A percentile compares a stretch with the other conserved stretches of the same genome.
Conservation (phyloP, 2,113 vertebrate species). For the Thalassarche chlororhynchos region DNA sequence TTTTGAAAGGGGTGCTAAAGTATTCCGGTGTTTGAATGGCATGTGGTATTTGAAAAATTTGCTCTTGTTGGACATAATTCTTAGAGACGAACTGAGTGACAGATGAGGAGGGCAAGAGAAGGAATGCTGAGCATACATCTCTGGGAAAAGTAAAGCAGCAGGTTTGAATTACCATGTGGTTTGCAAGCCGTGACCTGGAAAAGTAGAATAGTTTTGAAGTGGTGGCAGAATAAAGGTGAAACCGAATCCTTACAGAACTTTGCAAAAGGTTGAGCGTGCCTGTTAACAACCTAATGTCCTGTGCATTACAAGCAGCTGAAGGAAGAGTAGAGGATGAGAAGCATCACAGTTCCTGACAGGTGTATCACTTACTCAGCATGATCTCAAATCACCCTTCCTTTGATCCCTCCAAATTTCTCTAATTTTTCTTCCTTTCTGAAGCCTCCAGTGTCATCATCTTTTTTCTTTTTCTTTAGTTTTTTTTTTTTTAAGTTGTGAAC, state of each 20-base stretch:
- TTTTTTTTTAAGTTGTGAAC: background rate
- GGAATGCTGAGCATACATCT: background rate
- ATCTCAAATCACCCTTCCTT: background rate
- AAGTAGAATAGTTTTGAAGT: background rate
- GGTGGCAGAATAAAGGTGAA: background rate
- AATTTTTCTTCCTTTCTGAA: background rate
- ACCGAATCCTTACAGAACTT: background rate
- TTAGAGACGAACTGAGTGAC: background rate
- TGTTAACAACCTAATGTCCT: background rate
- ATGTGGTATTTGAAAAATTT: background rate
- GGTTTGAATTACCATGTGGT: background rate
- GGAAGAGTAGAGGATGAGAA: background rate
- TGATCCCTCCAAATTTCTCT: background rate
- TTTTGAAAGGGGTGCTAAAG: background rate
- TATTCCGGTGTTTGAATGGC: background rate
- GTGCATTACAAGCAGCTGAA: background rate
- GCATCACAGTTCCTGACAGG: background rate
- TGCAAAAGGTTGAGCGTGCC: background rate
- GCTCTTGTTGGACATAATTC: background rate
- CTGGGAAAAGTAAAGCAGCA: background rate
- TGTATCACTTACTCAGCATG: background rate
- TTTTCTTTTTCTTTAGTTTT: rapidly evolving
- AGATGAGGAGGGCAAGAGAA: background rate
- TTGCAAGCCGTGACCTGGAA: background rate
- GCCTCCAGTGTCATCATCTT: background rate